Evolutionary conservation across 1,140 invertebrate genomes (phyloP).

Genomic region (Pseudomyrmex flavicornis): DNA sequence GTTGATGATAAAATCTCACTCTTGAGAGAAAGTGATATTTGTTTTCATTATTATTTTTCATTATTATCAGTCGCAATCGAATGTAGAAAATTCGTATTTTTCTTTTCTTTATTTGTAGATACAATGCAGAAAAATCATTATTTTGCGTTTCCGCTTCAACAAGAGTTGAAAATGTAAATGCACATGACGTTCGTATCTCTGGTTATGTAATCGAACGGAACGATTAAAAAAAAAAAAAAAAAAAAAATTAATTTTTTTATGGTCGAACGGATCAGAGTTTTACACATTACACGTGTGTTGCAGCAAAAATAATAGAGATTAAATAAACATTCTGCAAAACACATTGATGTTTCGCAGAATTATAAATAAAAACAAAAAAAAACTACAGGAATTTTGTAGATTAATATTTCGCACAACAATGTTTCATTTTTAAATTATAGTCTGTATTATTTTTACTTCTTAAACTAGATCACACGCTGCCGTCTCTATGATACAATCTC

Average conservation of each 20-base stretch:
- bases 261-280: conserved; percentile 1
- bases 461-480: not conserved
- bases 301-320: conserved; percentile 13
- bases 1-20: conserved; percentile 15
- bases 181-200: not conserved
- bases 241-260: conserved; percentile 22
- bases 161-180: conserved; percentile 2
- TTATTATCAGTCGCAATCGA: not conserved
- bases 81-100: not conserved
- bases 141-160: not conserved
- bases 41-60: not conserved
- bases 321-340: not conserved
- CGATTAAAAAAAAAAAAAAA: not conserved
- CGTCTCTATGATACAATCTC: not conserved
- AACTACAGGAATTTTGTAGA: not conserved
- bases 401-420: not conserved
- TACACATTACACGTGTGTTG: not conserved
- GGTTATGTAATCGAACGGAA: conserved; percentile 15
- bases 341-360: not conserved
- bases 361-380: not conserved
- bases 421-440: not conserved
- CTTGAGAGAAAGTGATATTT: not conserved
- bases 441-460: not conserved
- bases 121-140: not conserved
- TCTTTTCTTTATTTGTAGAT: not conserved